Conservation (phyloP, 2,113 vertebrate genomes). For the Phalacrocorax aristotelis region DNA sequence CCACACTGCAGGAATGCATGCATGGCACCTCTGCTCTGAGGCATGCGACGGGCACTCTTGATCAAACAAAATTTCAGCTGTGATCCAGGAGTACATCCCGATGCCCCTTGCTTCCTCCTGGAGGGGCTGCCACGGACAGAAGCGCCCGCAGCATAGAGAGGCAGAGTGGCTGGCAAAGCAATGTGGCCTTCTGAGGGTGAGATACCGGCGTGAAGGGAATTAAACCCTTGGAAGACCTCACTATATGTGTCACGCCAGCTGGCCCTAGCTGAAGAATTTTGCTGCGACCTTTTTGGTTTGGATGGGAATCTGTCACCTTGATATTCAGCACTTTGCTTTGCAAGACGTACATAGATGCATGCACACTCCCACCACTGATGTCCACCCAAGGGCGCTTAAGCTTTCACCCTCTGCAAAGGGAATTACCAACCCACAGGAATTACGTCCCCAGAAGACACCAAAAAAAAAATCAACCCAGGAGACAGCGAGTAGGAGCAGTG, state of each 20-base stretch:
- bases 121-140: not conserved
- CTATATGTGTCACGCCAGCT: rapidly evolving
- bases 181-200: not conserved
- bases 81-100: not conserved
- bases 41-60: rapidly evolving
- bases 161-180: not conserved
- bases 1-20: not conserved
- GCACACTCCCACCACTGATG: not conserved
- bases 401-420: not conserved
- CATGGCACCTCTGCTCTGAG: not conserved
- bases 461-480: not conserved
- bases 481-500: rapidly evolving
- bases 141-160: not conserved
- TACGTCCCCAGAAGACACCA: not conserved
- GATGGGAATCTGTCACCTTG: not conserved
- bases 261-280: not conserved
- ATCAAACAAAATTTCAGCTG: not conserved
- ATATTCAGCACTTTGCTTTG: not conserved
- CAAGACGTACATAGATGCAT: rapidly evolving
- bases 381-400: not conserved
- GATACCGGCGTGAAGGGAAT: rapidly evolving
- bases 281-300: not conserved
- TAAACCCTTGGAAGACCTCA: not conserved
- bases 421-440: not conserved
- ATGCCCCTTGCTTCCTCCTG: not conserved